A percentile compares a stretch with the other conserved stretches of the same genome.
These are phyloP conservation scores for Incurvaria masculella DNA, from an alignment of 2,888 invertebrate species.

Conservation along the genomic window DNA sequence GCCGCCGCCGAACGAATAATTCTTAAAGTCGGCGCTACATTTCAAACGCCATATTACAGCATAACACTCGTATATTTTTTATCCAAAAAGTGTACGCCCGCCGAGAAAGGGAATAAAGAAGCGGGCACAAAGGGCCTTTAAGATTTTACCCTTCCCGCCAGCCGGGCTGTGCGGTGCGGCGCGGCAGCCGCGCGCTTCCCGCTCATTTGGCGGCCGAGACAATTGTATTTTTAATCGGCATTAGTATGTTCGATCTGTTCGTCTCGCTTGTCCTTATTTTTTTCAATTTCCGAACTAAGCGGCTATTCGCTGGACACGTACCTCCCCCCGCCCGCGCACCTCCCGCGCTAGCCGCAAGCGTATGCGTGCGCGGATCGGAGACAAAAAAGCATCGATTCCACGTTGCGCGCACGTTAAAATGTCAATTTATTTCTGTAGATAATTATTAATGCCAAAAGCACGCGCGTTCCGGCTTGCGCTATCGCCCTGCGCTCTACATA, in stretches of 20 bases:
- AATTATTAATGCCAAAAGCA: background rate
- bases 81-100: background rate
- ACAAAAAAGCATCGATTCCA: slow-evolving; percentile 15
- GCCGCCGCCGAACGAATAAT: slow-evolving; percentile 45
- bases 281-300: background rate
- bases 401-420: slow-evolving; percentile 30
- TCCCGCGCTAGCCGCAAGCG: too few species aligned
- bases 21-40: background rate
- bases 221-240: background rate
- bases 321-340: background rate
- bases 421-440: slow-evolving; percentile 46
- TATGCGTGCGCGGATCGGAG: background rate
- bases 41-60: background rate
- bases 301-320: background rate
- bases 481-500: background rate
- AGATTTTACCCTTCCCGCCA: background rate
- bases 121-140: background rate
- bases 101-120: background rate
- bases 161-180: background rate
- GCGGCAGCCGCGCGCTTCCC: background rate
- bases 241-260: background rate
- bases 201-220: background rate
- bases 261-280: background rate
- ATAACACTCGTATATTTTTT: background rate
- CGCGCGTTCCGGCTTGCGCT: background rate